Conservation (phyloP, 23 tunicate species). For the Trididemnum clinides region DNA sequence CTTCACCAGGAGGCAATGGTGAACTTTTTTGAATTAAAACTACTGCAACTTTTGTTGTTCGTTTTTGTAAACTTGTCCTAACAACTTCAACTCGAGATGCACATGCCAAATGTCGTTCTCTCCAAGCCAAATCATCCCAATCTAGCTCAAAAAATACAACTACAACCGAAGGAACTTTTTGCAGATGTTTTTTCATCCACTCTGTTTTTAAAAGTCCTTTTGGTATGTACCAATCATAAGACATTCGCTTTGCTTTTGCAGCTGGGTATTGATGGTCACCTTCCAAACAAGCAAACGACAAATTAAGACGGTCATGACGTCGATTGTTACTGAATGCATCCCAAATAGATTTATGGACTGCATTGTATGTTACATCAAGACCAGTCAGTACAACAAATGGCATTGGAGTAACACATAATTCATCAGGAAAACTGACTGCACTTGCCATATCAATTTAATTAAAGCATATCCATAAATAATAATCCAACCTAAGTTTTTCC, state of each 20-base stretch:
- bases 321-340: slow-evolving; percentile 93
- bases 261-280: slow-evolving; percentile 88
- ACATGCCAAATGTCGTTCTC: slow-evolving; percentile 80
- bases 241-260: slow-evolving; percentile 72
- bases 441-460: slow-evolving; percentile 60
- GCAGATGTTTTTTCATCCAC: slow-evolving; percentile 83
- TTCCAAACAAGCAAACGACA: slow-evolving; percentile 68
- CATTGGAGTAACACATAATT: slow-evolving; percentile 54
- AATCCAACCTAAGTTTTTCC: no score
- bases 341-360: slow-evolving; percentile 88
- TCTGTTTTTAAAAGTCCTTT: slow-evolving; percentile 80
- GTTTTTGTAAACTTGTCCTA: slow-evolving; percentile 71
- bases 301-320: slow-evolving; percentile 53
- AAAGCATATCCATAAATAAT: no score
- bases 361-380: slow-evolving; percentile 81
- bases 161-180: slow-evolving; percentile 72
- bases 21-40: slow-evolving; percentile 80
- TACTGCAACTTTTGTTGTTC: slow-evolving; percentile 85
- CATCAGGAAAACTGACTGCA: slow-evolving; percentile 62
- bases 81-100: slow-evolving; percentile 91
- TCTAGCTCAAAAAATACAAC: slow-evolving; percentile 89
- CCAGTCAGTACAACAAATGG: slow-evolving; percentile 91
- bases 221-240: slow-evolving; percentile 95
- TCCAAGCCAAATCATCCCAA: slow-evolving; percentile 94
- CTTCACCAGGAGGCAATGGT: slow-evolving; percentile 95